These are phyloP conservation scores for Lumbricus terrestris DNA, from an alignment of 2,888 invertebrate genomes.

Conservation along the genomic window DNA sequence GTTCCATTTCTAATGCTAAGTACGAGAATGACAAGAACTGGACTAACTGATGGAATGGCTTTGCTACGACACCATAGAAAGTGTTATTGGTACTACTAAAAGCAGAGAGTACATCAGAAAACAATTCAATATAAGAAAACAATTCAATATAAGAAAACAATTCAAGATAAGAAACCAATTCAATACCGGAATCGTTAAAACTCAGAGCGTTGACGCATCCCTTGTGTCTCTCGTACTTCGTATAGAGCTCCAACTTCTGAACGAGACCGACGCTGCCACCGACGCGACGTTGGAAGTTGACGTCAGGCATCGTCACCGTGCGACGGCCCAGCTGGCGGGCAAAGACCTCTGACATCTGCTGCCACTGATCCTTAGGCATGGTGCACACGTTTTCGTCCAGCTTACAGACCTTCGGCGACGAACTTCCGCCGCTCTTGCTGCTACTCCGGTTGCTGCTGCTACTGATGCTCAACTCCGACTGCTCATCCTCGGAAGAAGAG, in stretches of 20 bases:
- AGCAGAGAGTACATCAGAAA: not conserved
- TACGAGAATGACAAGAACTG: too few species aligned
- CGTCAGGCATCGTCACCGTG: not conserved
- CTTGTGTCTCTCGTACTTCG: constrained; percentile 74
- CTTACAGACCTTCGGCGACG: not conserved
- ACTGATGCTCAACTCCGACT: not conserved
- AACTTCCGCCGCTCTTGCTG: not conserved
- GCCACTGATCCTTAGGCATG: not conserved
- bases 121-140: constrained; percentile 28
- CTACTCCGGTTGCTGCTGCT: not conserved
- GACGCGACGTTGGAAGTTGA: constrained; percentile 70
- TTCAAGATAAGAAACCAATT: not conserved
- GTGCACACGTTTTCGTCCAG: not conserved
- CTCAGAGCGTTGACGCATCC: constrained; percentile 91
- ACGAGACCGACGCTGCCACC: constrained; percentile 80
- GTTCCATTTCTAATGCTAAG: too few species aligned
- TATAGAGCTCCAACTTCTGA: constrained; percentile 76
- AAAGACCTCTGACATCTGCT: not conserved
- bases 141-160: constrained; percentile 28
- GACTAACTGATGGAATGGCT: too few species aligned
- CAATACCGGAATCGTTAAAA: constrained; percentile 73
- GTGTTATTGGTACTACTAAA: too few species aligned
- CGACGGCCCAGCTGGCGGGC: not conserved
- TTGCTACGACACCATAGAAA: too few species aligned
- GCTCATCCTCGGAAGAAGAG: not conserved